phyloP scores from a whole-genome alignment of 1,140 invertebrate species.

The Eumeta japonica region DNA sequence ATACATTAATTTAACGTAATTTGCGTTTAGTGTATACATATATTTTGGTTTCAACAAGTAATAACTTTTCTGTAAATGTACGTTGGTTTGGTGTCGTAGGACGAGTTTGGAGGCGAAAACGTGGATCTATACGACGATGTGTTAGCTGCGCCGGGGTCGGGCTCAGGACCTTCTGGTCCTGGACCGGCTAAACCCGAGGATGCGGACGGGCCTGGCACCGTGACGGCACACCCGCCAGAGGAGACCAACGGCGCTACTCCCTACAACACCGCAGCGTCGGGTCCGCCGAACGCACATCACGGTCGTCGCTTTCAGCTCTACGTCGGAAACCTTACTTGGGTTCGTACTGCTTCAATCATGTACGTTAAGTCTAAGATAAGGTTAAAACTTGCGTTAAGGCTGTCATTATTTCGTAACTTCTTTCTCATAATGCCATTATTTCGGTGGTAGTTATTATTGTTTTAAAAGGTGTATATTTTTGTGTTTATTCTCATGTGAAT shows the following conservation, averaged over 20 bases:
- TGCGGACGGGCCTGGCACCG: slow-evolving; percentile 53
- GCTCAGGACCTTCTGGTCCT: too few species aligned
- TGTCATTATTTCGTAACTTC: too few species aligned
- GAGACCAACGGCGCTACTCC: slow-evolving; percentile 70
- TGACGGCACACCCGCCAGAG: slow-evolving; percentile 55
- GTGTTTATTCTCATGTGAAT: too few species aligned
- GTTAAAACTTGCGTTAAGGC: too few species aligned
- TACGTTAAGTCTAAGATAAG: not conserved
- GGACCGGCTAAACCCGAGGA: slow-evolving; percentile 52
- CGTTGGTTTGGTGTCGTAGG: slow-evolving; percentile 52
- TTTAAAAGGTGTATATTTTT: too few species aligned
- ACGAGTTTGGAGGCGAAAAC: slow-evolving; percentile 81
- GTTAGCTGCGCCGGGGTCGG: slow-evolving; percentile 76
- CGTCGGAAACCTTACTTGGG: slow-evolving; percentile 92
- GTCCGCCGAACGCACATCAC: slow-evolving; percentile 63
- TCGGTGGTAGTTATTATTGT: too few species aligned
- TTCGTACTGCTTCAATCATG: slow-evolving; percentile 41
- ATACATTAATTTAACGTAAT: slow-evolving; percentile 1
- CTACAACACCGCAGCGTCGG: slow-evolving; percentile 71
- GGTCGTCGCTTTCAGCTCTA: slow-evolving; percentile 82
- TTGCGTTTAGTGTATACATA: not conserved
- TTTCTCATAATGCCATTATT: too few species aligned
- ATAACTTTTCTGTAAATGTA: not conserved
- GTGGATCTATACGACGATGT: slow-evolving; percentile 97
- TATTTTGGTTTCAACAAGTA: not conserved